Conservation (phyloP, 1,140 invertebrate genomes). For the Orius insidiosus region DNA sequence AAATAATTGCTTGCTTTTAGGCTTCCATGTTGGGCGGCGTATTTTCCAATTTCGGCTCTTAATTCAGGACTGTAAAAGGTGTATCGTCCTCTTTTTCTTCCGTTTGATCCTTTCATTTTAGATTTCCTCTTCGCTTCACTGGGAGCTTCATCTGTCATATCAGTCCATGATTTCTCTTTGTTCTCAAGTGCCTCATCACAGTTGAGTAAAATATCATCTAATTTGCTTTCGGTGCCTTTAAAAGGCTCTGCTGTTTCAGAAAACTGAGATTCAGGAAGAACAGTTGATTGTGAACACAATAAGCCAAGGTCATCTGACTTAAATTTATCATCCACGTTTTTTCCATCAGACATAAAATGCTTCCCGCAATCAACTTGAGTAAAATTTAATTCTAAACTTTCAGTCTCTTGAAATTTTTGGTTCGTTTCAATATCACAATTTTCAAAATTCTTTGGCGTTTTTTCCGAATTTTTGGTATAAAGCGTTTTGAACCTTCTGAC, state of each 20-base stretch:
- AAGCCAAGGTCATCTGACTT: too few relatives aligned
- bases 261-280: too few relatives aligned
- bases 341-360: too few relatives aligned
- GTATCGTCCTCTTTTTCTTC: conserved; percentile 23
- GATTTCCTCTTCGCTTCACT: background rate
- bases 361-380: too few relatives aligned
- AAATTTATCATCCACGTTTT: too few relatives aligned
- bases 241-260: background rate
- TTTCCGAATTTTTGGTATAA: conserved; percentile 18
- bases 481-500: conserved; percentile 25
- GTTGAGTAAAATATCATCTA: too few relatives aligned
- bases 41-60: conserved; percentile 26
- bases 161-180: background rate
- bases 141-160: background rate
- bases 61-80: conserved; percentile 26
- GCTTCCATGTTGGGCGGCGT: conserved; percentile 26
- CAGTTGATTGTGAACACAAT: too few relatives aligned
- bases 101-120: conserved; percentile 13
- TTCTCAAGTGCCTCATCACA: too few relatives aligned
- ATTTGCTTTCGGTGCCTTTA: background rate
- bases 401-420: too few relatives aligned
- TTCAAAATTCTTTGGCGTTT: background rate
- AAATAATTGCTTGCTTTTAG: conserved; percentile 25
- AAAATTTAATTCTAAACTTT: too few relatives aligned
- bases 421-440: background rate